A percentile compares a stretch with the other conserved stretches of the same genome.
Conservation (phyloP, 2,797 vertebrate genomes). For the Furcifer pardalis region DNA sequence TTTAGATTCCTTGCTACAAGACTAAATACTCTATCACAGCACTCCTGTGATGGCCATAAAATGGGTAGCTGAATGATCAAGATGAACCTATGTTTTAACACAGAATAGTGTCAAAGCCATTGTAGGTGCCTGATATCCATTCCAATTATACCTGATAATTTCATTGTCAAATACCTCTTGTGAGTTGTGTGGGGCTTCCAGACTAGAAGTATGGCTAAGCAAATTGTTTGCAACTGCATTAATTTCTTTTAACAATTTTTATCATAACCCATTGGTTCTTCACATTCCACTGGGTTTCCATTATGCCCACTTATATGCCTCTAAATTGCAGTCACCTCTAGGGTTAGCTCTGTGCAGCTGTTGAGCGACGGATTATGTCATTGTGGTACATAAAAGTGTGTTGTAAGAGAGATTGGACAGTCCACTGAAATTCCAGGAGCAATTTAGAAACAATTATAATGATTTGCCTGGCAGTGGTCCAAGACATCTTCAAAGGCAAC, state of each 20-base stretch:
- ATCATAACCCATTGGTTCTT: neutral
- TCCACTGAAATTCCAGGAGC: conserved; percentile 9
- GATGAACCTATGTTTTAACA: too few species aligned
- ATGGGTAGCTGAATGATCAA: too few species aligned
- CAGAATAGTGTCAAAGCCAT: too few species aligned
- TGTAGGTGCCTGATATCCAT: too few species aligned
- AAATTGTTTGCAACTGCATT: neutral
- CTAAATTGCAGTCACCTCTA: neutral
- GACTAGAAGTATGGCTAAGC: neutral
- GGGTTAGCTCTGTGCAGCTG: neutral
- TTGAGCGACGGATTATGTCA: neutral
- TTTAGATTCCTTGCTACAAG: too few species aligned
- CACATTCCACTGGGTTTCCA: neutral
- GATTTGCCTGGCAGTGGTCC: neutral
- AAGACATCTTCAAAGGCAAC: neutral
- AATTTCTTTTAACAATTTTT: neutral
- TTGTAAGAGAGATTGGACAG: neutral
- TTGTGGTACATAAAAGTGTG: neutral
- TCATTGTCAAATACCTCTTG: too few species aligned
- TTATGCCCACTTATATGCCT: neutral
- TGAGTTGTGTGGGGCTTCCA: too few species aligned
- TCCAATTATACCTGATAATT: too few species aligned
- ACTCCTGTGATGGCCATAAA: too few species aligned
- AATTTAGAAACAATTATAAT: conserved; percentile 5
- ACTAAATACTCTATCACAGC: too few species aligned